Evolutionary conservation across 1,140 invertebrate species (phyloP).

Genomic region (Trialeurodes vaporariorum): DNA sequence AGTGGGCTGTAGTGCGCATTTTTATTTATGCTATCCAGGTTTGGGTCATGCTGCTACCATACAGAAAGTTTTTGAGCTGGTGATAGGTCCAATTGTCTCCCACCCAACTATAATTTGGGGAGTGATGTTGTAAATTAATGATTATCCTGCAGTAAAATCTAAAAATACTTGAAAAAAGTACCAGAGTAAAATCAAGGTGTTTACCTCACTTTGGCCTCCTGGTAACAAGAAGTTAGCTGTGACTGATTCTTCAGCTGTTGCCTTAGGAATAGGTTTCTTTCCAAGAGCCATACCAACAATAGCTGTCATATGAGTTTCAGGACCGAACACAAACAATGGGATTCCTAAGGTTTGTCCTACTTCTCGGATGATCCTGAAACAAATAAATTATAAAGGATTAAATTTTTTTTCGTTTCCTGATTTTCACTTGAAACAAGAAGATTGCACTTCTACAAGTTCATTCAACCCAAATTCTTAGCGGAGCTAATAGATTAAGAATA

Average conservation of each 20-base stretch:
- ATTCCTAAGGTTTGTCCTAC: conserved; percentile 81
- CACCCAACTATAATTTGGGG: too few relatives aligned
- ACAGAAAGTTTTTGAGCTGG: too few relatives aligned
- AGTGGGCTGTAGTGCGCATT: too few relatives aligned
- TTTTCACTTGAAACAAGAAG: not conserved
- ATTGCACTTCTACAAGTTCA: not conserved
- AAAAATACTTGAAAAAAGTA: too few relatives aligned
- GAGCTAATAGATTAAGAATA: too few relatives aligned
- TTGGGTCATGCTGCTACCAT: too few relatives aligned
- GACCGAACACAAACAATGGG: conserved; percentile 92
- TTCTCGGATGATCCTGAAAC: conserved; percentile 65
- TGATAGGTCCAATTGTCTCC: too few relatives aligned
- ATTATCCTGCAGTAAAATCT: too few relatives aligned
- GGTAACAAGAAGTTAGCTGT: conserved; percentile 92
- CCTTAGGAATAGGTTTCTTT: conserved; percentile 70
- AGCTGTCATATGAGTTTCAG: conserved; percentile 98
- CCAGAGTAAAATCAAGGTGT: not conserved
- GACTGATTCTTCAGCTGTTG: conserved; percentile 49
- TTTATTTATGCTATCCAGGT: too few relatives aligned
- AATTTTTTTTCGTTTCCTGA: not conserved
- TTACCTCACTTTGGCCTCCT: conserved; percentile 47
- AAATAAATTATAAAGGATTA: not conserved
- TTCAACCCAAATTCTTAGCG: too few relatives aligned
- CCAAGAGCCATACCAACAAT: conserved; percentile 97
- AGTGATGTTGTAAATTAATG: too few relatives aligned